A percentile compares a stretch with the other conserved stretches of the same genome.
Conservation (phyloP, 2,797 vertebrate species). For the Acrossocheilus wenchowensis region DNA sequence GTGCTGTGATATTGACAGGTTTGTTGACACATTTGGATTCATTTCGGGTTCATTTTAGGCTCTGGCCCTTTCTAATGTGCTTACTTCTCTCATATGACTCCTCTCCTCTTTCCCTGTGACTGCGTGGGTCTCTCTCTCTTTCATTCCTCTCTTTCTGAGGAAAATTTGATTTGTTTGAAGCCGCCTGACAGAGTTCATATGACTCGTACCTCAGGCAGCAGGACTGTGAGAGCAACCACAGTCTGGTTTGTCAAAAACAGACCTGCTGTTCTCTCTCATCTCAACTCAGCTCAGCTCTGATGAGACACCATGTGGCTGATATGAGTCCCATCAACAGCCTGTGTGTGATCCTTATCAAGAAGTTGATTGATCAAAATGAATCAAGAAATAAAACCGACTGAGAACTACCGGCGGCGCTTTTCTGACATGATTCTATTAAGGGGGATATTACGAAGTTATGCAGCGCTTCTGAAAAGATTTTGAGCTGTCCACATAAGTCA, state of each 20-base stretch:
- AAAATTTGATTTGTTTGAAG: slow-evolving; percentile 51
- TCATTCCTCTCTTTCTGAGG: slow-evolving; percentile 33
- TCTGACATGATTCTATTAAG: slow-evolving; percentile 10
- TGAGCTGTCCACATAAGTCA: neutral
- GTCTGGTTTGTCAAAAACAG: slow-evolving; percentile 35
- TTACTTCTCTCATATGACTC: slow-evolving; percentile 41
- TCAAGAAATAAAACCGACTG: neutral
- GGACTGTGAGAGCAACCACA: slow-evolving; percentile 34
- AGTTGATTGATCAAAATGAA: slow-evolving; percentile 29
- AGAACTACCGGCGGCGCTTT: neutral
- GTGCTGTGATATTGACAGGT: slow-evolving; percentile 5
- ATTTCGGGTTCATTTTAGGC: slow-evolving; percentile 25
- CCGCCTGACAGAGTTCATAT: slow-evolving; percentile 54
- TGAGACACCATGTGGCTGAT: slow-evolving; percentile 33
- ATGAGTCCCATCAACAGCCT: slow-evolving; percentile 27
- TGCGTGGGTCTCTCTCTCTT: slow-evolving; percentile 4
- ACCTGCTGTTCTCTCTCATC: slow-evolving; percentile 37
- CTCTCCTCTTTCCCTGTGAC: slow-evolving; percentile 17
- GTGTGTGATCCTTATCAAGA: slow-evolving; percentile 23
- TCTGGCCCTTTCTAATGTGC: slow-evolving; percentile 18
- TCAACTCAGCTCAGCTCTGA: slow-evolving; percentile 38
- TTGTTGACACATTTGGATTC: slow-evolving; percentile 14
- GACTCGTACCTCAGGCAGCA: slow-evolving; percentile 45
- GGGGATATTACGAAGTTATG: neutral
- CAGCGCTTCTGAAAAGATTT: slow-evolving; percentile 17